phyloP scores from a whole-genome alignment of 1,140 invertebrate species.

The Drosophila subpulchrella region DNA sequence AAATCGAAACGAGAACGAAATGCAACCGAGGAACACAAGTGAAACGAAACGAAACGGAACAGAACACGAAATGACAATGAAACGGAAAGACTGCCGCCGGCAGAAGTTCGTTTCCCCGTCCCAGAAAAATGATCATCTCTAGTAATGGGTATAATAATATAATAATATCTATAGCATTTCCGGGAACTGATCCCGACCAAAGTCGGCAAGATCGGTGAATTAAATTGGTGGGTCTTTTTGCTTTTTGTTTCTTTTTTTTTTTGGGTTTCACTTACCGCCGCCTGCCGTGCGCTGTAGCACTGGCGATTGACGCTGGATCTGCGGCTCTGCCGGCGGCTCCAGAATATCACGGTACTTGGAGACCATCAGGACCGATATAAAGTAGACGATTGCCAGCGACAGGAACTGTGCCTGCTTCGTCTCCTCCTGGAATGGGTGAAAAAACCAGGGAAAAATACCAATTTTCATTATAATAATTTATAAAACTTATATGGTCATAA shows the following conservation, averaged over 20 bases:
- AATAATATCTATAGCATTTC: not conserved
- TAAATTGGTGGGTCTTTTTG: not conserved
- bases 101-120: constrained; percentile 21
- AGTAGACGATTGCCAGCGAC: constrained; percentile 99
- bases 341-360: constrained; percentile 99
- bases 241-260: not conserved
- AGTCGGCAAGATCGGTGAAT: not conserved
- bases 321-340: constrained; percentile 91
- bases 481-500: too few relatives aligned
- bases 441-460: not conserved
- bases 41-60: constrained; percentile 23
- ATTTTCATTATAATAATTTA: not conserved
- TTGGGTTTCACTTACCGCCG: constrained; percentile 69
- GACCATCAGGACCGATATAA: constrained; percentile 99
- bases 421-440: constrained; percentile 93
- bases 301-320: constrained; percentile 81
- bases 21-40: constrained; percentile 11
- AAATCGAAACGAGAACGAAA: constrained; percentile 1
- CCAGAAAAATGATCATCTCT: constrained; percentile 2
- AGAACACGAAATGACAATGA: constrained; percentile 34
- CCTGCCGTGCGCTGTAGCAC: constrained; percentile 75
- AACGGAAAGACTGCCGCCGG: constrained; percentile 23
- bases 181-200: not conserved
- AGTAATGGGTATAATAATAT: not conserved
- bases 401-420: constrained; percentile 99